Evolutionary conservation across 2,113 vertebrate species (phyloP).

Genomic region (Daphoenositta chrysoptera): DNA sequence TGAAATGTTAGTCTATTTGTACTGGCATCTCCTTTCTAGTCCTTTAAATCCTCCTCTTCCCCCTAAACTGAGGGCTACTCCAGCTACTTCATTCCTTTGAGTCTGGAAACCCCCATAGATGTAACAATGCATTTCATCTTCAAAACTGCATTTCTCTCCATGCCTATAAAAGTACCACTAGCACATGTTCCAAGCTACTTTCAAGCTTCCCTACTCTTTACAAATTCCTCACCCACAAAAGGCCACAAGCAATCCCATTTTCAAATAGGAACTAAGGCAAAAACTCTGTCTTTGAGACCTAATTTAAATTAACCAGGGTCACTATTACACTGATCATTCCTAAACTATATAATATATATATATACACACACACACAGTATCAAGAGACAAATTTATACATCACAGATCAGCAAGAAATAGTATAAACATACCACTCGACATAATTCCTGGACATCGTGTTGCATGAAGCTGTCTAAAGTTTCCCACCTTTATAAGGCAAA

Average conservation of each 20-base stretch:
- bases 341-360: neutral
- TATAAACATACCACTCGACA: conserved; percentile 94
- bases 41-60: neutral
- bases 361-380: rapidly evolving
- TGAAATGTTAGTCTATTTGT: neutral
- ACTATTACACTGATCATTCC: neutral
- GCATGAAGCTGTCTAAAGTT: conserved; percentile 99
- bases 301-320: neutral
- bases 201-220: neutral
- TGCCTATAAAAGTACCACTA: neutral
- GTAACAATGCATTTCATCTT: neutral
- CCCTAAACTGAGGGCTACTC: neutral
- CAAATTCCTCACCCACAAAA: neutral
- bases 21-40: neutral
- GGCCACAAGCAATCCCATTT: neutral
- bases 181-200: neutral
- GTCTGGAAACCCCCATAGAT: neutral
- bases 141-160: neutral
- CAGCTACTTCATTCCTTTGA: neutral
- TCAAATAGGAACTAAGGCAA: neutral
- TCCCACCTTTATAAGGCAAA: conserved; percentile 85
- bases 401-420: neutral
- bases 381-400: neutral
- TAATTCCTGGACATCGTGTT: conserved; percentile 96
- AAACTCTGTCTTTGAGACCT: neutral